Conservation (phyloP, 2,888 invertebrate genomes). For the Poecilus cupreus region DNA sequence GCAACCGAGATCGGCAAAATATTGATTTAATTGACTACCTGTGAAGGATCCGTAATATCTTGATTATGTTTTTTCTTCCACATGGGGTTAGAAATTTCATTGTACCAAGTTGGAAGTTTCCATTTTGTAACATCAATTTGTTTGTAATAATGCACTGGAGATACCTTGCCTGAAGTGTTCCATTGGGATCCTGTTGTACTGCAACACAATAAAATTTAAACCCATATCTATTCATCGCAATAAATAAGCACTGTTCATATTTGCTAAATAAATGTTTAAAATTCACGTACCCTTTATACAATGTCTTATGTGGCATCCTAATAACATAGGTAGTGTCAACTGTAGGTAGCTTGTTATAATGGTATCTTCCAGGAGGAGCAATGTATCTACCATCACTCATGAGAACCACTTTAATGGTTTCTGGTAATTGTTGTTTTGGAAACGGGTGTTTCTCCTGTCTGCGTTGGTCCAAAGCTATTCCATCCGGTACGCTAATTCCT, state of each 20-base stretch:
- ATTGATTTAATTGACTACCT: constrained; percentile 21
- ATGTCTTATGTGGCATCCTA: constrained; percentile 68
- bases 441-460: constrained; percentile 62
- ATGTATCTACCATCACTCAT: constrained; percentile 75
- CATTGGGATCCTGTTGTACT: not conserved
- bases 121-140: constrained; percentile 21
- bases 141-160: constrained; percentile 7
- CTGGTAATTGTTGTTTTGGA: constrained; percentile 59
- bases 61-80: constrained; percentile 37
- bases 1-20: no score
- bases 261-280: no score
- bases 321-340: constrained; percentile 78
- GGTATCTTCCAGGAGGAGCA: constrained; percentile 74
- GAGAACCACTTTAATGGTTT: constrained; percentile 67
- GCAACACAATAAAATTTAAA: not conserved
- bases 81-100: not conserved
- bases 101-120: constrained; percentile 34
- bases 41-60: constrained; percentile 28
- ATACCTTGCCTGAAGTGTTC: not conserved
- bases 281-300: constrained; percentile 11
- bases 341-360: constrained; percentile 71
- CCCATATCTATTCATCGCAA: no score
- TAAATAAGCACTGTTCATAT: no score
- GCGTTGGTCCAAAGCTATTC: constrained; percentile 75
- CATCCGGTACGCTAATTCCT: constrained; percentile 78